Percentiles rank a stretch among this genome's conserved stretches.
Conservation (phyloP, 2,797 vertebrate species). For the Falco cherrug region DNA sequence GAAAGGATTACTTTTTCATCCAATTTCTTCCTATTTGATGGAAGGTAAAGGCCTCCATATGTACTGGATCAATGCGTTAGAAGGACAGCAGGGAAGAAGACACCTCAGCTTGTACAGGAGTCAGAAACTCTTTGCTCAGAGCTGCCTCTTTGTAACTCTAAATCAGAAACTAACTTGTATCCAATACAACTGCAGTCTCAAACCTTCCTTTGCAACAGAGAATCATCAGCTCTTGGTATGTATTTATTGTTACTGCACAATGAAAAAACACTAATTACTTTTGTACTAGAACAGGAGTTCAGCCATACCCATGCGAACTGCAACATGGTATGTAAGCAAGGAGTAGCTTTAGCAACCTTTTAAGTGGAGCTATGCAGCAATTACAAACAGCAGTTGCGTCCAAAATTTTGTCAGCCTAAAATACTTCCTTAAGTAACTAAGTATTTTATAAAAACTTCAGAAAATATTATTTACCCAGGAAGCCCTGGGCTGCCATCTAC, state of each 20-base stretch:
- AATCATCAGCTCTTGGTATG: neutral
- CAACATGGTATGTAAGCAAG: neutral
- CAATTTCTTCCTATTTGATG: too few species aligned
- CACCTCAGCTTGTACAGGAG: neutral
- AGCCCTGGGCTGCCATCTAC: neutral
- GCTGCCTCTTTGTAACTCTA: neutral
- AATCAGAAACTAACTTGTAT: neutral
- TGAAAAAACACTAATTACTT: neutral
- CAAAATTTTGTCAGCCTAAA: neutral
- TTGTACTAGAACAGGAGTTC: neutral
- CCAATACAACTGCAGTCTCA: neutral
- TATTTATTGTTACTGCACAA: too few species aligned
- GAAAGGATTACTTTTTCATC: neutral
- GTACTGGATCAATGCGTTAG: accelerated
- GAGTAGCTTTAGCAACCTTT: neutral
- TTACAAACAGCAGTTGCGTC: accelerated
- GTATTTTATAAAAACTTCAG: neutral
- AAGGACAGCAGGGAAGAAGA: neutral
- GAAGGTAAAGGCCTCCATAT: neutral
- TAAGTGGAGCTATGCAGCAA: neutral
- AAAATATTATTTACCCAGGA: neutral
- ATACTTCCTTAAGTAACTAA: neutral
- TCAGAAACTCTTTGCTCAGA: neutral
- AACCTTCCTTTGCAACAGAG: neutral
- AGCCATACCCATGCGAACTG: neutral